A percentile compares a stretch with the other conserved stretches of the same genome.
phyloP scores from a whole-genome alignment of 2,888 invertebrate genomes.

The Sphecodes monilicornis region DNA sequence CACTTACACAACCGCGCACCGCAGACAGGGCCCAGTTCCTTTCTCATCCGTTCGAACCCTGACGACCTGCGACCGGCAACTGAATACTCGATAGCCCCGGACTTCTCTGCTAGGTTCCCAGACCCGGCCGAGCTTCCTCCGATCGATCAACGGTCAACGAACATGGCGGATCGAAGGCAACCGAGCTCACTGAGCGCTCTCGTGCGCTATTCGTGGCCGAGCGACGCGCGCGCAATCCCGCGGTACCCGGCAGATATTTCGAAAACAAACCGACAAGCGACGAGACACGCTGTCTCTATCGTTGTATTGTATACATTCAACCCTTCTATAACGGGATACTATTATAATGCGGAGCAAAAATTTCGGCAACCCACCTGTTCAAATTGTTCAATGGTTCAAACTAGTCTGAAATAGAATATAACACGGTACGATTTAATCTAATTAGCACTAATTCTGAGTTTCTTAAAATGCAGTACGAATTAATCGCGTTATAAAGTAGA shows the following conservation, averaged over 20 bases:
- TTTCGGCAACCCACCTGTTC: no score
- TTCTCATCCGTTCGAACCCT: conserved; percentile 66
- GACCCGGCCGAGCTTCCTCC: conserved; percentile 72
- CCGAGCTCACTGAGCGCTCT: background rate
- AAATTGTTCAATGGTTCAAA: no score
- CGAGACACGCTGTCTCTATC: background rate
- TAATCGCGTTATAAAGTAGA: no score
- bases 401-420: no score
- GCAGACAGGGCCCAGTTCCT: conserved; percentile 14
- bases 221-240: conserved; percentile 11
- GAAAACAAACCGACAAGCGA: background rate
- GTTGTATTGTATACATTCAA: no score
- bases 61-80: conserved; percentile 65
- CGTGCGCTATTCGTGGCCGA: background rate
- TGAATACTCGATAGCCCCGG: conserved; percentile 69
- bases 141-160: conserved; percentile 60
- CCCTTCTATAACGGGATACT: no score
- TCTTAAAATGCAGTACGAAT: no score
- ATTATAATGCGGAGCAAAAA: no score
- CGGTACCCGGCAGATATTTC: conserved; percentile 8
- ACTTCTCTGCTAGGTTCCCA: conserved; percentile 76
- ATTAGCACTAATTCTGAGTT: no score
- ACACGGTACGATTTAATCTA: no score
- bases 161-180: conserved; percentile 50
- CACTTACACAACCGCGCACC: conserved; percentile 33